Percentiles rank a stretch among this genome's conserved stretches.
phyloP scores from a whole-genome alignment of 2,113 vertebrate genomes.

The Phaethornis superciliosus region DNA sequence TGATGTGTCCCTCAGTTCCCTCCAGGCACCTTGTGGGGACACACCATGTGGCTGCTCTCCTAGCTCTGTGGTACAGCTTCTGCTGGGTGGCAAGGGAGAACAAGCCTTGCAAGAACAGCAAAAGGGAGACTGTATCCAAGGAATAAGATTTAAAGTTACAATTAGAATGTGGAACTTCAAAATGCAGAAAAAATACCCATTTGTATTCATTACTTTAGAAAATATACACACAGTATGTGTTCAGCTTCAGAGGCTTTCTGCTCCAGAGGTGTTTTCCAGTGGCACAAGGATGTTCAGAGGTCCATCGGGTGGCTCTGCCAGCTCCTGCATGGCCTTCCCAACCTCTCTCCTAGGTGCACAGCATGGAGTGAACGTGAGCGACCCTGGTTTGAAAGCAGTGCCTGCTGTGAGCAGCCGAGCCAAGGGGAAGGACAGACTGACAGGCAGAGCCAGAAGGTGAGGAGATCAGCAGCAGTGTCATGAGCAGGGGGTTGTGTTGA shows the following conservation, averaged over 20 bases:
- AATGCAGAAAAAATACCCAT: background rate
- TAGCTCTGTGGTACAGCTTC: background rate
- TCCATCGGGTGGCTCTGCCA: background rate
- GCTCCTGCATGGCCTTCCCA: background rate
- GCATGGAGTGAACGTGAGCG: constrained; percentile 74
- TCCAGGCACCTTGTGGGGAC: background rate
- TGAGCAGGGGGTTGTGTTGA: background rate
- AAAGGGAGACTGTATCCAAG: background rate
- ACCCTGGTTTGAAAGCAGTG: constrained; percentile 64
- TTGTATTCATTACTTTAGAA: background rate
- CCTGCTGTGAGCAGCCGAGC: constrained; percentile 85
- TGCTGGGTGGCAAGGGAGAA: background rate
- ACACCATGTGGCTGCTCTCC: background rate
- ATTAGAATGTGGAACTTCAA: background rate
- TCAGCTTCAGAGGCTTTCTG: background rate
- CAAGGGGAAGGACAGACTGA: constrained; percentile 92
- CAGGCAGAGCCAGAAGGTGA: constrained; percentile 94
- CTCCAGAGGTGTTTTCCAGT: background rate
- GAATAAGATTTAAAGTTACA: background rate
- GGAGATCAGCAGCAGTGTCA: background rate
- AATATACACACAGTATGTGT: accelerated
- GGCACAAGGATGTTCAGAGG: background rate
- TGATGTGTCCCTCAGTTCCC: background rate
- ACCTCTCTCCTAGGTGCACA: constrained; percentile 78
- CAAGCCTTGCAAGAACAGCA: background rate